A percentile compares a stretch with the other conserved stretches of the same genome.
Conservation (phyloP, 1,140 invertebrate species). For the Zaprionus taronus region DNA sequence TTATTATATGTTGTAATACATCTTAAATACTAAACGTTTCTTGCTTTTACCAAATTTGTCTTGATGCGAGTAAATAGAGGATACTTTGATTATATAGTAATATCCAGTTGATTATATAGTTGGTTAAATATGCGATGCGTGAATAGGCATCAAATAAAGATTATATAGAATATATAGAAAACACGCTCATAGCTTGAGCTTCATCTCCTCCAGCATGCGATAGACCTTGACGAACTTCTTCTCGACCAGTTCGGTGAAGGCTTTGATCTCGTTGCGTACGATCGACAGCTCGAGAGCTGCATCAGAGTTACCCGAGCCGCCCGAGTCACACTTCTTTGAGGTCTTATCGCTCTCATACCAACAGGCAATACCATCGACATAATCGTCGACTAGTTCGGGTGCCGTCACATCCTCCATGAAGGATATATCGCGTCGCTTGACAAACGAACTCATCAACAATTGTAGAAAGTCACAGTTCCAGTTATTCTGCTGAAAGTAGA, state of each 20-base stretch:
- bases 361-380: slow-evolving; percentile 79
- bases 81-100: slow-evolving; percentile 16
- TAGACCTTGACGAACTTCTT: slow-evolving; percentile 81
- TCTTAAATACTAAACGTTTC: slow-evolving; percentile 54
- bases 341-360: slow-evolving; percentile 79
- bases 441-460: slow-evolving; percentile 76
- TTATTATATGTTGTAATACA: slow-evolving; percentile 55
- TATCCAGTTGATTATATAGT: slow-evolving; percentile 14
- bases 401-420: slow-evolving; percentile 77
- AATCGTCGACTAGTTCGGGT: slow-evolving; percentile 78
- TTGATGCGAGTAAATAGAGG: slow-evolving; percentile 49
- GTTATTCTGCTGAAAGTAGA: slow-evolving; percentile 83
- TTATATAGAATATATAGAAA: neutral
- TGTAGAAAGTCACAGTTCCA: slow-evolving; percentile 83
- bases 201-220: slow-evolving; percentile 80
- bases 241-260: slow-evolving; percentile 74
- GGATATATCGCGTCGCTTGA: slow-evolving; percentile 72
- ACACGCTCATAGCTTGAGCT: slow-evolving; percentile 54
- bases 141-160: neutral
- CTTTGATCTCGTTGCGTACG: slow-evolving; percentile 78
- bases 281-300: slow-evolving; percentile 76
- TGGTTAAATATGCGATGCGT: slow-evolving; percentile 32
- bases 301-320: slow-evolving; percentile 42
- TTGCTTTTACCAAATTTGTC: slow-evolving; percentile 65
- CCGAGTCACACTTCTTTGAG: slow-evolving; percentile 71